Conservation (phyloP, 2,797 vertebrate species). For the Odontamblyopus rebecca region DNA sequence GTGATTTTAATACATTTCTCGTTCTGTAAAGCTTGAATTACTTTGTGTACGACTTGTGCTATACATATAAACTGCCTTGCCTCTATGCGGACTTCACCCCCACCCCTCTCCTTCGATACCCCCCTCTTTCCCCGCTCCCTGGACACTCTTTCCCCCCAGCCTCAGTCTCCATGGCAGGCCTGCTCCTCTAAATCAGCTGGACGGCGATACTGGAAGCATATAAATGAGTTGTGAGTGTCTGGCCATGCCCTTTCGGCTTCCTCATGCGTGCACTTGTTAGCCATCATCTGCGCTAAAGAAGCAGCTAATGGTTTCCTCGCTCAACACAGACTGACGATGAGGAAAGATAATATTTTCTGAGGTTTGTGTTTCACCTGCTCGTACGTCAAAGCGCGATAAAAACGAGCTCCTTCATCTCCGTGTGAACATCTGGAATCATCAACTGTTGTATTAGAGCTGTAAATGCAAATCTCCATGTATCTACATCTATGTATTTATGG, state of each 20-base stretch:
- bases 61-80: no score
- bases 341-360: conserved; percentile 35
- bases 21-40: no score
- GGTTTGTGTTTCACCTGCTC: conserved; percentile 26
- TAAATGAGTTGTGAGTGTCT: conserved; percentile 68
- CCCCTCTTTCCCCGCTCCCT: background rate
- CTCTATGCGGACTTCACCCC: background rate
- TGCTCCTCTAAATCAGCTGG: conserved; percentile 66
- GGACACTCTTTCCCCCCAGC: background rate
- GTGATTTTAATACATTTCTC: no score
- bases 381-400: conserved; percentile 47
- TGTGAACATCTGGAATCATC: conserved; percentile 60
- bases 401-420: conserved; percentile 39
- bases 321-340: conserved; percentile 44
- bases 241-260: conserved; percentile 45
- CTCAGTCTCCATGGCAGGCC: conserved; percentile 36
- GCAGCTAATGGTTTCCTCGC: conserved; percentile 60
- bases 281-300: conserved; percentile 60
- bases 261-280: conserved; percentile 65
- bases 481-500: background rate
- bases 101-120: no score
- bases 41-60: no score
- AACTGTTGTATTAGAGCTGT: conserved; percentile 9
- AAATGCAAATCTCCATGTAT: background rate
- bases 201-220: conserved; percentile 64